Conservation (phyloP, 2,797 vertebrate species). For the Sciurus carolinensis region DNA sequence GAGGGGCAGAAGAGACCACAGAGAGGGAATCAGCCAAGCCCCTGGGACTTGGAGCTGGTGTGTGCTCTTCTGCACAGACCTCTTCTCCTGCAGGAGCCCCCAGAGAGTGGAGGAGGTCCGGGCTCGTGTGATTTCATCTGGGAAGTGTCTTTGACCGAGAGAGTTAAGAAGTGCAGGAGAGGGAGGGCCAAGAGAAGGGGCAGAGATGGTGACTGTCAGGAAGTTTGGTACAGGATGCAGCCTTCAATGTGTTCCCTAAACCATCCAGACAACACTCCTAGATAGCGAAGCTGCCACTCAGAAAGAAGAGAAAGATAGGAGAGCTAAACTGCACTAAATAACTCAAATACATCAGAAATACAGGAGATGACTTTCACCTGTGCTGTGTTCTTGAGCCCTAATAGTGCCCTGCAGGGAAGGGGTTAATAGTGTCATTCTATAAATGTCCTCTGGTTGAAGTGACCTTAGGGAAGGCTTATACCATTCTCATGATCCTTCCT, state of each 20-base stretch:
- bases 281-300: neutral
- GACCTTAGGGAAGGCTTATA: neutral
- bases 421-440: neutral
- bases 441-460: neutral
- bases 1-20: neutral
- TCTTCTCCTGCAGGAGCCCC: neutral
- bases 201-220: neutral
- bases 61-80: neutral
- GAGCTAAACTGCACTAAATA: neutral
- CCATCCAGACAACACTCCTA: neutral
- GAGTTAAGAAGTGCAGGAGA: neutral
- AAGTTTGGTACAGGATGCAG: neutral
- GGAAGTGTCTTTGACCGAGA: neutral
- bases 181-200: too few species aligned
- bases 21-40: neutral
- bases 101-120: neutral
- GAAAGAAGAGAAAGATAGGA: neutral
- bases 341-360: neutral
- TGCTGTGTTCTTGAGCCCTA: neutral
- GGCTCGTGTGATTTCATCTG: neutral
- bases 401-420: neutral
- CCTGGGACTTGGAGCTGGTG: neutral
- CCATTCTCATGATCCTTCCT: neutral
- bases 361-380: neutral
- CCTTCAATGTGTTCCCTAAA: neutral